Base-by-base conservation (phyloP, 2,797 vertebrate species). In the Sebastes taczanowskii region DNA sequence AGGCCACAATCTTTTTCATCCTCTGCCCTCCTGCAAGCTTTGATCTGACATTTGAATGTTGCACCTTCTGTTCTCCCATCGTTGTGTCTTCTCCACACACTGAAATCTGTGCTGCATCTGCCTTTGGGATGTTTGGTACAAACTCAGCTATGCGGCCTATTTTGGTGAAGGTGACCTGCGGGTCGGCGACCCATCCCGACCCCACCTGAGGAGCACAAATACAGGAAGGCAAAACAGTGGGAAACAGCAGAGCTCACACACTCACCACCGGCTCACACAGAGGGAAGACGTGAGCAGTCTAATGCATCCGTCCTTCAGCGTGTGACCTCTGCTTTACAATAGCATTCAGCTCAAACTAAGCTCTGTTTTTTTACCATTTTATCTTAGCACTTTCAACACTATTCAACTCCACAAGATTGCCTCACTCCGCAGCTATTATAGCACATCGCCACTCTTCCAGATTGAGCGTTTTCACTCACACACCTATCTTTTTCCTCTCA, bases 11-110 rank as follows among this genome's bases (percentile, higher is more conserved):
- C 89, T 90, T 92, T 53, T 92, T 91, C 88, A 91, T 92, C 89
- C 71, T 68, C 52, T 88, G 85, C 88, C 86, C 87, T 80, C 76
- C 74, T 69, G 78, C 66, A 73, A 86, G 89, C 89, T 93, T 93
- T 93, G 88, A 91, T 91, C 86, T 91, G 88, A 90, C 81, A 89
- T 90, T 88, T 87, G 84, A 92, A 82, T 89, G 85, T 84, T 76
- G 74, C 62, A 85, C 90, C 89, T 90, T 91, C 85, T 90, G 91
- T 92, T 92, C 85, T 86, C 77, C 62, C 81, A 72, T 76, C 59
- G 18, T 74, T 63, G 78, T 73, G 77, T 83, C 71, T 74, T 78
- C 60, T 61, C 78, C 68, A 70, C 77, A 90, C 74, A 63, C 70
- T 65, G 3, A 80, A 65, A 67, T 74, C 78, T 85, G 77, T 20